These are phyloP conservation scores for Ameiurus melas DNA, from an alignment of 2,113 vertebrate species.

Conservation along the genomic window DNA sequence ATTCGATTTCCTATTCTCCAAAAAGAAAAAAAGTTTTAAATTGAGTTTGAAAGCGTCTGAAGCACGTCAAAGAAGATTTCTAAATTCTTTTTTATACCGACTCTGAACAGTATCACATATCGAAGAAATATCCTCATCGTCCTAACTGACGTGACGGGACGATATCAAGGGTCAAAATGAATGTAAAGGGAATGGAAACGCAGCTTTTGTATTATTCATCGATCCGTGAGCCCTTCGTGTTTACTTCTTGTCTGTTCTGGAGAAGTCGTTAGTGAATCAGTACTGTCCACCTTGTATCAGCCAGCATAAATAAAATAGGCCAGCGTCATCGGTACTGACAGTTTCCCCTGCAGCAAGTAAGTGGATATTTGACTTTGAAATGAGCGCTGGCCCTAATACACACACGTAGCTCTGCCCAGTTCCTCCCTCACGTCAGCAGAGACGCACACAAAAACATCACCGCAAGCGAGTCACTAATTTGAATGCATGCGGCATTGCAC, in stretches of 20 bases:
- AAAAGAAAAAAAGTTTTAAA: background rate
- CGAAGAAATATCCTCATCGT: background rate
- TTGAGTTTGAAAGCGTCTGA: background rate
- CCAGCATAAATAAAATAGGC: constrained; percentile 39
- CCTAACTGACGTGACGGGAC: background rate
- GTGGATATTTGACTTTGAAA: constrained; percentile 47
- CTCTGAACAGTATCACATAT: background rate
- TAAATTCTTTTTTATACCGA: background rate
- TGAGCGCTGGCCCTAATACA: constrained; percentile 10
- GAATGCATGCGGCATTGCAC: constrained; percentile 41
- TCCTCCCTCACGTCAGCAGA: constrained; percentile 31
- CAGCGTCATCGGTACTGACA: constrained; percentile 42
- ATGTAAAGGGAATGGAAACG: constrained; percentile 15
- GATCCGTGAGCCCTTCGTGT: background rate
- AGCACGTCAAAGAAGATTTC: background rate
- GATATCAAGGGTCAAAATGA: background rate
- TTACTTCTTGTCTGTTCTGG: constrained; percentile 27
- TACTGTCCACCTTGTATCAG: constrained; percentile 33
- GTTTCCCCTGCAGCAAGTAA: constrained; percentile 33
- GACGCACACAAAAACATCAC: constrained; percentile 32
- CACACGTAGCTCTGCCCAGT: constrained; percentile 33
- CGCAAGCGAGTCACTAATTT: constrained; percentile 43
- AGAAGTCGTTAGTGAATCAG: background rate
- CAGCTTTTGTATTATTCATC: constrained; percentile 28
- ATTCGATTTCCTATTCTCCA: background rate